Conservation (phyloP, 1,140 invertebrate species). For the Pseudoatta argentina region DNA sequence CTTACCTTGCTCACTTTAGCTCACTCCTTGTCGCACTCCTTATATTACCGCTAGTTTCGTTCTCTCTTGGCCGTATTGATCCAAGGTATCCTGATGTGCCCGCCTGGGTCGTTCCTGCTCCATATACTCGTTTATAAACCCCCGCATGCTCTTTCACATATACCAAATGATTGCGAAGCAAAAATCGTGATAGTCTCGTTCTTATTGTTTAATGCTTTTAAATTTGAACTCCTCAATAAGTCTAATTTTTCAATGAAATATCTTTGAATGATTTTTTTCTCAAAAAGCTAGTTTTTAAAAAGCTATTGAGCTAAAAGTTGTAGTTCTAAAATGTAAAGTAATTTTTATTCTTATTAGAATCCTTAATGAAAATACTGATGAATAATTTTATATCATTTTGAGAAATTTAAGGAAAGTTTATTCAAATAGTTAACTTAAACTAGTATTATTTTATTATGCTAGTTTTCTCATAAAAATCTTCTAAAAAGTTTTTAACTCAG, state of each 20-base stretch:
- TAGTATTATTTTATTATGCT: background rate
- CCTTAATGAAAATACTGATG: background rate
- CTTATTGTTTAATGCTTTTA: background rate
- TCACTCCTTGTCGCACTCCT: constrained; percentile 57
- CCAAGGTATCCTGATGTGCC: constrained; percentile 77
- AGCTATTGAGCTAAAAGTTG: too few relatives aligned
- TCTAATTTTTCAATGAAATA: constrained; percentile 5
- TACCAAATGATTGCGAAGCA: constrained; percentile 11
- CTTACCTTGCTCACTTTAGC: constrained; percentile 32
- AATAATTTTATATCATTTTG: background rate
- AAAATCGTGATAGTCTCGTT: background rate
- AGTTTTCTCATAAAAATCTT: background rate
- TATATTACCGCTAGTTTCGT: constrained; percentile 53
- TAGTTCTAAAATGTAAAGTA: background rate
- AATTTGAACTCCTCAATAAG: background rate
- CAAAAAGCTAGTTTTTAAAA: too few relatives aligned
- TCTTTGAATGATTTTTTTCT: background rate
- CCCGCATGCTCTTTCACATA: constrained; percentile 12
- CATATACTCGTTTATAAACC: constrained; percentile 66
- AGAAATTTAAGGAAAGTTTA: too few relatives aligned
- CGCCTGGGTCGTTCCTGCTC: constrained; percentile 73
- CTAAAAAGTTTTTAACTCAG: background rate
- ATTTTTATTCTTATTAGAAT: constrained; percentile 5
- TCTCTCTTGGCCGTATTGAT: constrained; percentile 80
- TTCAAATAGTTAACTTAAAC: background rate